Evolutionary conservation across 2,113 vertebrate species (phyloP).

Genomic region (Toxostoma redivivum): DNA sequence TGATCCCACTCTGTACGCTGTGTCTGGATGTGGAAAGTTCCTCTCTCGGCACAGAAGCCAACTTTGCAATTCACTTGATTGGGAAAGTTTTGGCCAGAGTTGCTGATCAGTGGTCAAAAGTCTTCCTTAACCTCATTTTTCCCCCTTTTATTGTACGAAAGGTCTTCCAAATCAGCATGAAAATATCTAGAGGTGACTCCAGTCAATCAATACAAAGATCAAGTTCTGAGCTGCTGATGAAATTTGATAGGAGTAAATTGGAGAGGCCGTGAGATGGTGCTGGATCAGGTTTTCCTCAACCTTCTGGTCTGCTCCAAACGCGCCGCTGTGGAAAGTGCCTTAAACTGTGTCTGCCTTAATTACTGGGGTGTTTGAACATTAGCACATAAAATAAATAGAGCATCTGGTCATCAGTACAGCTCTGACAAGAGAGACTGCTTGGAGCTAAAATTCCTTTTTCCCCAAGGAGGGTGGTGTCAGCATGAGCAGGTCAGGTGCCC

Average conservation of each 20-base stretch:
- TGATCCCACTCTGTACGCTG: neutral
- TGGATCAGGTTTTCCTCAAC: conserved; percentile 63
- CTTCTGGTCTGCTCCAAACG: conserved; percentile 28
- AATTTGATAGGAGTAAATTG: conserved; percentile 68
- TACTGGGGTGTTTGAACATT: neutral
- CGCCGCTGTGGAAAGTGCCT: conserved; percentile 33
- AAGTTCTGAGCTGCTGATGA: conserved; percentile 67
- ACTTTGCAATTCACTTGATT: neutral
- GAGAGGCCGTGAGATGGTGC: conserved; percentile 40
- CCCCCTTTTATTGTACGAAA: neutral
- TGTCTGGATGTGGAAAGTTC: neutral
- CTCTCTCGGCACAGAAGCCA: neutral
- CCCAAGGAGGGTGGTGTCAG: neutral
- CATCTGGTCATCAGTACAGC: neutral
- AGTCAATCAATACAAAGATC: conserved; percentile 71
- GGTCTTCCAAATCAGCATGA: conserved; percentile 58
- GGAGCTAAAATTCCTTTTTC: neutral
- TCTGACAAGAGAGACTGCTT: neutral
- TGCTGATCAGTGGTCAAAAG: conserved; percentile 63
- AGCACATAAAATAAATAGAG: neutral
- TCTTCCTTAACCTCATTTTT: conserved; percentile 47
- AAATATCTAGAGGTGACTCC: conserved; percentile 67
- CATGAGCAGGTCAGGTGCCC: rapidly evolving
- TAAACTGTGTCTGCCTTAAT: neutral
- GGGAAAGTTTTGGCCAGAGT: conserved; percentile 37